Percentiles rank a stretch among this genome's conserved stretches.
Evolutionary conservation across 2,888 invertebrate species (phyloP).

Genomic region (Galeopsomyia nigrocyanea): DNA sequence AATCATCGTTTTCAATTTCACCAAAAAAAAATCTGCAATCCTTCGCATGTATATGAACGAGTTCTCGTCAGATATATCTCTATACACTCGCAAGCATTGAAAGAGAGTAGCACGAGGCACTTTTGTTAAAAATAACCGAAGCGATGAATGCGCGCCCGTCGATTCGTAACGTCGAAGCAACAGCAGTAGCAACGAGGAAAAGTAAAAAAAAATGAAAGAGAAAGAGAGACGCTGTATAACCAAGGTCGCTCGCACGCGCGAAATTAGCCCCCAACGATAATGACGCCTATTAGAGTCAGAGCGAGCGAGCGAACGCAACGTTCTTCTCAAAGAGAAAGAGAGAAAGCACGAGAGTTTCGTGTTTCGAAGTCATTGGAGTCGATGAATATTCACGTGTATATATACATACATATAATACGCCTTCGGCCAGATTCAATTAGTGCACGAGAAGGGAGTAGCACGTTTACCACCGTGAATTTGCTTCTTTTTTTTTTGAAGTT

Average conservation of each 20-base stretch:
- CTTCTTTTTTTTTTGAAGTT: not conserved
- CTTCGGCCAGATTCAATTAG: constrained; percentile 46
- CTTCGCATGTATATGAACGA: constrained; percentile 5
- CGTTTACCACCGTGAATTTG: too few species aligned
- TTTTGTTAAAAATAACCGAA: constrained; percentile 35
- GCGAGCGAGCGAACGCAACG: constrained; percentile 3
- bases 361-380: constrained; percentile 32
- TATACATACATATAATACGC: not conserved
- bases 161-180: too few species aligned
- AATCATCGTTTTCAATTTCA: too few species aligned
- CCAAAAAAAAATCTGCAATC: too few species aligned
- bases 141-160: constrained; percentile 2
- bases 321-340: not conserved
- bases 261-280: constrained; percentile 38
- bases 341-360: constrained; percentile 21
- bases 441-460: too few species aligned
- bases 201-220: not conserved
- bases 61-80: not conserved
- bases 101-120: constrained; percentile 12
- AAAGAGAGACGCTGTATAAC: constrained; percentile 8
- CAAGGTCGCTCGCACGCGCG: constrained; percentile 25
- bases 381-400: constrained; percentile 32
- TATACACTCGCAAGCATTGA: too few species aligned
- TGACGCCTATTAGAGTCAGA: constrained; percentile 39
- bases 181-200: constrained; percentile 9